Base-by-base conservation (phyloP, 2,888 invertebrate genomes). In the Azorinus chamasolen region DNA sequence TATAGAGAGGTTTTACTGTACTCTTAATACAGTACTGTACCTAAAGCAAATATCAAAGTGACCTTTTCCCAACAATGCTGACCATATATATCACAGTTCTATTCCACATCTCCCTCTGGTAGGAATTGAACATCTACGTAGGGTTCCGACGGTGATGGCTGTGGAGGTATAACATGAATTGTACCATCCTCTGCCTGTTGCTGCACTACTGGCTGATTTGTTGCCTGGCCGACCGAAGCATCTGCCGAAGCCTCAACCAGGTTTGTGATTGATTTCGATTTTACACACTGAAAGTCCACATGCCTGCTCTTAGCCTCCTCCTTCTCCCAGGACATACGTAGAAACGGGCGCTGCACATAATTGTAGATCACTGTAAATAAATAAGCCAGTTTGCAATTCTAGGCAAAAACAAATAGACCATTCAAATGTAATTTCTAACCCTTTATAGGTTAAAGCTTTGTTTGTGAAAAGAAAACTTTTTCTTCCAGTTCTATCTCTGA, bases 301-400 rank as follows among this genome's bases (percentile, higher is more conserved):
- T 99, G 99, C 0, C 99, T 95, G 90, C 98, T 98, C 92, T 99
- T 98, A 0, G 99, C 99, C 90, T 99, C 99, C 91, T 99, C 99
- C 90, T 99, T 99, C 93, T 99, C 99, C 99, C 99, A 99, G 0
- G 98, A 98, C 97, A 98, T 98, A 91, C 99, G 98, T 63, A 99
- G 97, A 93, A 99, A 99, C 0, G 99, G 99, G 0, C 99, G 95
- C 92, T 99, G 99, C 0, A 99, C 99, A 93, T 99, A 99, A 94
- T 99, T 99, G 94, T 99, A 99, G 83, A 99, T 99, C 1, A 99
- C 97, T 94, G 88, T 46, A 79, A 78, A 50, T n/a, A 32, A 32
- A 32, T 32, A 32, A 32, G n/a, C n/a, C n/a, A n/a, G n/a, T n/a
- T n/a, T n/a, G n/a, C n/a, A n/a, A n/a, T n/a, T n/a, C n/a, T n/a